phyloP scores from a whole-genome alignment of 1,140 invertebrate genomes.

The Tetranychus cinnabarinus region DNA sequence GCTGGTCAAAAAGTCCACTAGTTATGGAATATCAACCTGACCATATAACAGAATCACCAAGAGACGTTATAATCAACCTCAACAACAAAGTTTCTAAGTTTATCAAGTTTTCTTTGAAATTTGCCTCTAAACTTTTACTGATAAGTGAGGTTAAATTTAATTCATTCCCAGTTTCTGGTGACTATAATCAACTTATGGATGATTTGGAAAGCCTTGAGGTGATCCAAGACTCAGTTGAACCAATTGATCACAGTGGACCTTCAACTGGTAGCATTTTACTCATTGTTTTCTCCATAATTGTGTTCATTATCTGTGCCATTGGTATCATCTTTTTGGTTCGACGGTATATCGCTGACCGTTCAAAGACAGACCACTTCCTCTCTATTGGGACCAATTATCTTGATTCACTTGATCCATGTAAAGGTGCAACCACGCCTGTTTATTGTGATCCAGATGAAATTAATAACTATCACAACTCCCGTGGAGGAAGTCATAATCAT shows the following conservation, averaged over 20 bases:
- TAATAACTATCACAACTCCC: background rate
- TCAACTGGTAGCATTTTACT: background rate
- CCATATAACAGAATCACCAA: constrained; percentile 49
- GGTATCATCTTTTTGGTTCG: background rate
- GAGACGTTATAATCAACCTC: constrained; percentile 57
- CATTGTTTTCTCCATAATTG: background rate
- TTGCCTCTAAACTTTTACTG: constrained; percentile 64
- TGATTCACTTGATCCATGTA: background rate
- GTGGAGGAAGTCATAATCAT: background rate
- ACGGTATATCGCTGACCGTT: background rate
- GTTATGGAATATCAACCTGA: constrained; percentile 39
- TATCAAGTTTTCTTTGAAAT: constrained; percentile 51
- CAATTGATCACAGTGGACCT: background rate
- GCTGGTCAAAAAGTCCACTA: constrained; percentile 21
- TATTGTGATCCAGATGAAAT: background rate
- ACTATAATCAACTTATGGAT: background rate
- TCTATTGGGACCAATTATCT: background rate
- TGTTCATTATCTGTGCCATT: background rate
- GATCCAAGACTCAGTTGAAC: background rate
- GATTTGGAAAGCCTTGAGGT: background rate
- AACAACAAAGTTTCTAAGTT: constrained; percentile 55
- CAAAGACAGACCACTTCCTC: background rate
- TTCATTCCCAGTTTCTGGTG: background rate
- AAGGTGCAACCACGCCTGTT: background rate
- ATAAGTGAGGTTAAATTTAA: constrained; percentile 46